phyloP scores from a whole-genome alignment of 1,140 invertebrate genomes.

The Calycopis cecrops region DNA sequence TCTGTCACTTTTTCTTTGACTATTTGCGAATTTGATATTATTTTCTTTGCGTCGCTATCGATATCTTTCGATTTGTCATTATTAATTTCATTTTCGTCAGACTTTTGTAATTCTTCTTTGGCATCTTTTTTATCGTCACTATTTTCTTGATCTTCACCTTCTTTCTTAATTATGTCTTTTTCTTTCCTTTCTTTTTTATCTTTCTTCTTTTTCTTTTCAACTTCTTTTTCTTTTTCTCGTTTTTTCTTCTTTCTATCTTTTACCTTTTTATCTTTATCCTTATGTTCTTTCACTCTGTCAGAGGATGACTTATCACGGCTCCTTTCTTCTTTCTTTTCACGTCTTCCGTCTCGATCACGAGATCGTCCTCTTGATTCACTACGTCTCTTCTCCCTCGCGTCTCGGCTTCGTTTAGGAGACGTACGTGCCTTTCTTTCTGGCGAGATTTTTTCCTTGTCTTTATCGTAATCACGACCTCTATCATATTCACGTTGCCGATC shows the following conservation, averaged over 20 bases:
- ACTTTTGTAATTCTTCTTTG: conserved; percentile 16
- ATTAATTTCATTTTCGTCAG: conserved; percentile 23
- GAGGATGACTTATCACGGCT: conserved; percentile 52
- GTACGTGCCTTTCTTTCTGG: conserved; percentile 54
- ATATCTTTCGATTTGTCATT: conserved; percentile 11
- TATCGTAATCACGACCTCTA: conserved; percentile 57
- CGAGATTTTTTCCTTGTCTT: conserved; percentile 51
- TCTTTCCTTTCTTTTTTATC: conserved; percentile 72
- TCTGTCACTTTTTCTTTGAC: conserved; percentile 34
- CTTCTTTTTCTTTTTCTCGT: conserved; percentile 62
- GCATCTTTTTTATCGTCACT: conserved; percentile 13
- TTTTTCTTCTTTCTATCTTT: conserved; percentile 70
- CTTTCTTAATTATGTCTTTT: conserved; percentile 48
- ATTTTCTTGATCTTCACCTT: conserved; percentile 32
- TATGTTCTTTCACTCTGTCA: conserved; percentile 57
- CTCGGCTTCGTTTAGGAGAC: conserved; percentile 59
- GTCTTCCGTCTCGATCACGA: conserved; percentile 45
- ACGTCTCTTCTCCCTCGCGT: conserved; percentile 53
- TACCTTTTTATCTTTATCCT: conserved; percentile 68
- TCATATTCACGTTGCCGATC: conserved; percentile 54
- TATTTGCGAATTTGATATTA: neutral
- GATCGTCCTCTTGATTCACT: conserved; percentile 67
- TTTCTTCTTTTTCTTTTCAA: conserved; percentile 66
- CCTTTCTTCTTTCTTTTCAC: conserved; percentile 63
- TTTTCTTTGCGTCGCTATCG: neutral